Evolutionary conservation across 2,113 vertebrate genomes (phyloP).

Genomic region (Meles meles): DNA sequence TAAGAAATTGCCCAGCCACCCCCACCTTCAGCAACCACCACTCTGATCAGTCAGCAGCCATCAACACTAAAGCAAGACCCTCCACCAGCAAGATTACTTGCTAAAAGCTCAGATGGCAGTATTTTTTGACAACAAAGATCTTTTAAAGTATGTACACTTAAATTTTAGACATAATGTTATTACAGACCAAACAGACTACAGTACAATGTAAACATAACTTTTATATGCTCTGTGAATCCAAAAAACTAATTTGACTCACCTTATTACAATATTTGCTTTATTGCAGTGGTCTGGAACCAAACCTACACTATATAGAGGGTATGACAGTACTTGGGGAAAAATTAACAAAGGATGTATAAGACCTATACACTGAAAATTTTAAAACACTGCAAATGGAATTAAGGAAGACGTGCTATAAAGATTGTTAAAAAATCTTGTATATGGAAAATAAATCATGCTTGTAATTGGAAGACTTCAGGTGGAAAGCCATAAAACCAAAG

Average conservation of each 20-base stretch:
- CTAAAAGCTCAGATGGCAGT: not conserved
- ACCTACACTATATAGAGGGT: not conserved
- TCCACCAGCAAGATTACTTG: not conserved
- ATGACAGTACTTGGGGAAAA: not conserved
- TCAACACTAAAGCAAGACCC: not conserved
- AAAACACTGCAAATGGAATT: not conserved
- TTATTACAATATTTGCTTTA: not conserved
- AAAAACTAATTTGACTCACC: not conserved
- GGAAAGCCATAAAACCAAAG: not conserved
- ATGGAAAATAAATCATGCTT: not conserved
- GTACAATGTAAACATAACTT: not conserved
- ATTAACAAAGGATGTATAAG: not conserved
- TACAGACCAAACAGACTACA: not conserved
- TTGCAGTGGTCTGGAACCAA: not conserved
- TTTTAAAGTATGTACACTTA: not conserved
- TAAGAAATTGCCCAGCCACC: not conserved
- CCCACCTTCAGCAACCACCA: not conserved
- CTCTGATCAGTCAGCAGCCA: not conserved
- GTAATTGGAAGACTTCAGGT: not conserved
- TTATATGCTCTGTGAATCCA: not conserved
- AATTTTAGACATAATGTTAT: not conserved
- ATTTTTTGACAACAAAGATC: not conserved
- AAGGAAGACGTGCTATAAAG: not conserved
- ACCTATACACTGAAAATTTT: not conserved
- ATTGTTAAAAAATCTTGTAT: too few relatives aligned